Evolutionary conservation across 2,888 invertebrate species (phyloP).

Genomic region (Pyrrhosoma nymphula): DNA sequence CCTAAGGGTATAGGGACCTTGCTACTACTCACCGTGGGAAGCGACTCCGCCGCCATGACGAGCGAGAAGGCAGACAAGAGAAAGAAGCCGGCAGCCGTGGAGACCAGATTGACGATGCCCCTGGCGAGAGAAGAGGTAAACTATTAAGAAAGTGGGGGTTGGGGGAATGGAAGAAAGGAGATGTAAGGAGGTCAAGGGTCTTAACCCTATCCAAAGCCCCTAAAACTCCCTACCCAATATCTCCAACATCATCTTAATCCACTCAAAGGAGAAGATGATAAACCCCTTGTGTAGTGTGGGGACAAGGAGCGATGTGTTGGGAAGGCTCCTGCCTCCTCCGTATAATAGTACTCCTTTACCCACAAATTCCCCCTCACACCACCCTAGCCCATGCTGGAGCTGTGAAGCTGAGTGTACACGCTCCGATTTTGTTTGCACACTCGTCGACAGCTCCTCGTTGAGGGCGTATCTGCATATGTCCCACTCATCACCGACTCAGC

Average conservation of each 20-base stretch:
- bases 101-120: conserved; percentile 76
- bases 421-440: background rate
- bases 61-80: conserved; percentile 76
- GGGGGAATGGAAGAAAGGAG: conserved; percentile 74
- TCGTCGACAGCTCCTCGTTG: background rate
- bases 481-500: no score
- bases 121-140: conserved; percentile 73
- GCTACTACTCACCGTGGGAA: conserved; percentile 77
- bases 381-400: background rate
- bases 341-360: background rate
- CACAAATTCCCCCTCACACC: no score
- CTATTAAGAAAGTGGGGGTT: conserved; percentile 28
- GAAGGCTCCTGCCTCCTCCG: background rate
- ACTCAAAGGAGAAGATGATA: background rate
- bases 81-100: conserved; percentile 76
- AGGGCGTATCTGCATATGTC: background rate
- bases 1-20: no score
- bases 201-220: conserved; percentile 34
- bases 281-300: background rate
- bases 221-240: background rate
- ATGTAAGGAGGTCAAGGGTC: conserved; percentile 73
- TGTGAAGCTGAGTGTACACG: background rate
- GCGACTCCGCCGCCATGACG: conserved; percentile 77
- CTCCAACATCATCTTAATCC: background rate
- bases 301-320: background rate